phyloP scores from a whole-genome alignment of 2,797 vertebrate genomes.

The Danio choprae region DNA sequence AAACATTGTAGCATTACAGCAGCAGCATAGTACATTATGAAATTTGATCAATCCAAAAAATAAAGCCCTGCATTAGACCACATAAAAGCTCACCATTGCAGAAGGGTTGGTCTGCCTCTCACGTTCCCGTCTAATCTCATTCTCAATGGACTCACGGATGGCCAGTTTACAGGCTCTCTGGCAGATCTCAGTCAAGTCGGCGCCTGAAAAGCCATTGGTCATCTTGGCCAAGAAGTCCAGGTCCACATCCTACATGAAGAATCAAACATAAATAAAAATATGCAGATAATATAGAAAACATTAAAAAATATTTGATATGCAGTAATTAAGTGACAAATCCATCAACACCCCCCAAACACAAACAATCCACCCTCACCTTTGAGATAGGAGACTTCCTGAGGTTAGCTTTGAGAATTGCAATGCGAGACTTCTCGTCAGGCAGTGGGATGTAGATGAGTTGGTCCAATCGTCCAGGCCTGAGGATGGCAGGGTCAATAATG shows the following conservation, averaged over 20 bases:
- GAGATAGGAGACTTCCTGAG: constrained; percentile 96
- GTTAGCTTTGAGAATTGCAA: constrained; percentile 96
- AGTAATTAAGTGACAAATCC: too few relatives aligned
- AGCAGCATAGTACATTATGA: too few relatives aligned
- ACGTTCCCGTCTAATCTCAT: constrained; percentile 93
- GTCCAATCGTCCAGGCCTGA: constrained; percentile 94
- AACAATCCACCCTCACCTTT: constrained; percentile 77
- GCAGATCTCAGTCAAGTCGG: constrained; percentile 97
- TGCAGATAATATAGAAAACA: neutral
- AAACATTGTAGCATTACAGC: neutral
- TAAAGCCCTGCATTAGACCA: neutral
- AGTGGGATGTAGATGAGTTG: constrained; percentile 98
- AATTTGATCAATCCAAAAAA: neutral
- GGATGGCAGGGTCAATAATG: constrained; percentile 97
- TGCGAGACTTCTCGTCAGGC: constrained; percentile 97
- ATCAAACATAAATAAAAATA: neutral
- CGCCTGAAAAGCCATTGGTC: constrained; percentile 98
- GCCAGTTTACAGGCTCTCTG: constrained; percentile 97
- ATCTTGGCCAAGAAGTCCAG: constrained; percentile 97
- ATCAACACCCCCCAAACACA: neutral
- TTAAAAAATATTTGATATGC: too few relatives aligned
- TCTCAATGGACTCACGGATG: constrained; percentile 97
- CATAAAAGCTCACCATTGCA: constrained; percentile 87
- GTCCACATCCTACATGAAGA: constrained; percentile 87
- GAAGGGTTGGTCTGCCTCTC: constrained; percentile 98